Percentiles rank a stretch among this genome's conserved stretches.
These are phyloP conservation scores for Gastrophysa polygoni DNA, from an alignment of 2,888 invertebrate species.

Conservation along the genomic window DNA sequence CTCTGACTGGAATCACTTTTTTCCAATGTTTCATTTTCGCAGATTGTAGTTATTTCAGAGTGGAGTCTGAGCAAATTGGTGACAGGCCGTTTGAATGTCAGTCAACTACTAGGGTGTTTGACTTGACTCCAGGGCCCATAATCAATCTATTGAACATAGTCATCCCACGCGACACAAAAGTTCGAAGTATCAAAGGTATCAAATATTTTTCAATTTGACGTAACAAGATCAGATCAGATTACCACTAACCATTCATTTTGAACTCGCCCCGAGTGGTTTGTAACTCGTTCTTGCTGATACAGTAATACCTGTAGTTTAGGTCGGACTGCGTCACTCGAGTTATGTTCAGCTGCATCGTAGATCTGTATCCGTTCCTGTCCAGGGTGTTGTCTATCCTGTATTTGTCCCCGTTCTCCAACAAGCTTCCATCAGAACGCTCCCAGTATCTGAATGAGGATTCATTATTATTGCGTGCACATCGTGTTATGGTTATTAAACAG, in stretches of 20 bases:
- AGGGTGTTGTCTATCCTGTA: conserved; percentile 66
- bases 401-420: conserved; percentile 72
- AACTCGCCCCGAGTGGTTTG: conserved; percentile 79
- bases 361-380: conserved; percentile 65
- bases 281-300: conserved; percentile 83
- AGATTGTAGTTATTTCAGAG: too few relatives aligned
- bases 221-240: too few relatives aligned
- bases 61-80: too few relatives aligned
- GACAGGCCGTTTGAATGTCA: too few relatives aligned
- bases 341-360: conserved; percentile 80
- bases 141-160: too few relatives aligned
- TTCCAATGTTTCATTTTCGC: too few relatives aligned
- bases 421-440: conserved; percentile 78
- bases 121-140: too few relatives aligned
- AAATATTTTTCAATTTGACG: too few relatives aligned
- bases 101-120: too few relatives aligned
- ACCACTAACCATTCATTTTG: conserved; percentile 66
- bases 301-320: conserved; percentile 74
- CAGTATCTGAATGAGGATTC: conserved; percentile 72
- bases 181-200: too few relatives aligned
- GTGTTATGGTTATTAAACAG: background rate
- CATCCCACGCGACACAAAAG: too few relatives aligned
- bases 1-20: too few relatives aligned
- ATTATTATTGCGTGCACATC: background rate
- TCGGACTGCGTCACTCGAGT: conserved; percentile 71